Evolutionary conservation across 2,888 invertebrate genomes (phyloP).

Genomic region (Mycalesis mineus): DNA sequence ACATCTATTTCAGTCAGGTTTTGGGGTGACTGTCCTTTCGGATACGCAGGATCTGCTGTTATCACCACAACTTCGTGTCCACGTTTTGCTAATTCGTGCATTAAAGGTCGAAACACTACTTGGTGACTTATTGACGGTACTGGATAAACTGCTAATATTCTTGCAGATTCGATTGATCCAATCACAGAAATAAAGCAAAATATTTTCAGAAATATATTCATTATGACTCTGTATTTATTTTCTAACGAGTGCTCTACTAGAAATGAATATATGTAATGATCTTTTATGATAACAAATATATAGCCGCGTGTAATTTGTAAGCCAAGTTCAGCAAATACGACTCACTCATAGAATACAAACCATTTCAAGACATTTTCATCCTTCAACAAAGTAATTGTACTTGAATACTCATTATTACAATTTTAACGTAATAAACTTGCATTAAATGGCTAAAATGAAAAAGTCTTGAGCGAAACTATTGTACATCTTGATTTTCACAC

Average conservation of each 20-base stretch:
- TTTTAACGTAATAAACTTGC: too few species aligned
- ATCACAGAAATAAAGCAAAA: conserved; percentile 2
- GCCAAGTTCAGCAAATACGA: too few species aligned
- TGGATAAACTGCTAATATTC: conserved; percentile 48
- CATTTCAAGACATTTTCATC: too few species aligned
- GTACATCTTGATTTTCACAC: too few species aligned
- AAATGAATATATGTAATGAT: background rate
- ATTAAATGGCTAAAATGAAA: too few species aligned
- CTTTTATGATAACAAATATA: too few species aligned
- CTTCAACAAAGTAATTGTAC: too few species aligned
- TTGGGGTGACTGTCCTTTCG: conserved; percentile 41
- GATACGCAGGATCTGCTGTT: conserved; percentile 45
- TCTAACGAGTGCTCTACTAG: background rate
- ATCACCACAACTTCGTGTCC: conserved; percentile 56
- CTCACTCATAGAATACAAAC: too few species aligned
- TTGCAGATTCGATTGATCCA: conserved; percentile 28
- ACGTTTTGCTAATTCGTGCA: conserved; percentile 43
- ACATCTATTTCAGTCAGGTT: conserved; percentile 51
- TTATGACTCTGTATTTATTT: background rate
- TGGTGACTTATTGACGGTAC: conserved; percentile 52
- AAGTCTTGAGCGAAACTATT: too few species aligned
- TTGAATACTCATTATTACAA: too few species aligned
- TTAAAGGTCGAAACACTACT: conserved; percentile 41
- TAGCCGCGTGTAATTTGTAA: too few species aligned
- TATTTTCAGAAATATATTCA: background rate